Percentiles rank a stretch among this genome's conserved stretches.
Evolutionary conservation across 1,140 invertebrate species (phyloP).

Genomic region (Cyrtorhinus lividipennis): DNA sequence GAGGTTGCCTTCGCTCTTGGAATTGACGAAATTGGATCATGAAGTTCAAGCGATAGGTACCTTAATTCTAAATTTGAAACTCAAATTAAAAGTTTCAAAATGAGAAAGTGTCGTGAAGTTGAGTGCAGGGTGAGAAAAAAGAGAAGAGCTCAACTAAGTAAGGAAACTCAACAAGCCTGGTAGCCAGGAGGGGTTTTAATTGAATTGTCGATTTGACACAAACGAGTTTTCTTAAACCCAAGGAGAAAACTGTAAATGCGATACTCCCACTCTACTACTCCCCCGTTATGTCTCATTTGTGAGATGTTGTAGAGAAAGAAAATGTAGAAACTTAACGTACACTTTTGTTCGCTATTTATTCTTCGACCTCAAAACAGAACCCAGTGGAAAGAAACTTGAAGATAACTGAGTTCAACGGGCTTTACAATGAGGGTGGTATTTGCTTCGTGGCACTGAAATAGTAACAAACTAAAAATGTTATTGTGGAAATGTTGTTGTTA

Average conservation of each 20-base stretch:
- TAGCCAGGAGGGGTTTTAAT: neutral
- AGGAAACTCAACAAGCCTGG: neutral
- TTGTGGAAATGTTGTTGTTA: too few species aligned
- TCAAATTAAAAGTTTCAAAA: neutral
- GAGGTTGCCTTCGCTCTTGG: neutral
- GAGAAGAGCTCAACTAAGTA: neutral
- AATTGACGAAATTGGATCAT: neutral
- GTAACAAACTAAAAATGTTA: too few species aligned
- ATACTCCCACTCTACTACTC: too few species aligned
- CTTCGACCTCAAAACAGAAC: too few species aligned
- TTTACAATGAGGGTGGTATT: too few species aligned
- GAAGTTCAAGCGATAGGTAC: neutral
- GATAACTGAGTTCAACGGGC: too few species aligned
- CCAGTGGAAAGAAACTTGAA: too few species aligned
- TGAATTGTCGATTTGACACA: neutral
- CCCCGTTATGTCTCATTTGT: too few species aligned
- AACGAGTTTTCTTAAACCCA: neutral
- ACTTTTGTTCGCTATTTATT: too few species aligned
- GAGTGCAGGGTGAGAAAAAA: neutral
- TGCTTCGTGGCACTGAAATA: too few species aligned
- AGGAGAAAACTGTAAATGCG: neutral
- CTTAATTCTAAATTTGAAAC: neutral
- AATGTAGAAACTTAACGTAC: too few species aligned
- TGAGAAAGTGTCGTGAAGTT: neutral
- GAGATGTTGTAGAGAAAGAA: too few species aligned